phyloP scores from a whole-genome alignment of 2,113 vertebrate genomes.

The Trochalopteron elliotii region DNA sequence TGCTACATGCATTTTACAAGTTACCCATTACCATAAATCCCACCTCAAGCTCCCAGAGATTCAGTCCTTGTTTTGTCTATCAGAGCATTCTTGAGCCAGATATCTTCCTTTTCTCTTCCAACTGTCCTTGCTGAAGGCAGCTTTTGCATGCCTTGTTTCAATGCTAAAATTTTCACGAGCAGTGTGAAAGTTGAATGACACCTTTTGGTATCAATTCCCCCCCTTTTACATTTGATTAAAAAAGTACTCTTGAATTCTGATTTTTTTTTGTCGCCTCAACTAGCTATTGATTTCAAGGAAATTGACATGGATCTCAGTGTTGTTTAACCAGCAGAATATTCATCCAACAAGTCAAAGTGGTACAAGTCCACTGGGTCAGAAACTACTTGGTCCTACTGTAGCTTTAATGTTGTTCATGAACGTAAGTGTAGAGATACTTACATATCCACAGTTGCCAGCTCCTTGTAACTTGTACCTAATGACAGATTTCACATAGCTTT shows the following conservation, averaged over 20 bases:
- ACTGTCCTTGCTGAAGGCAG: neutral
- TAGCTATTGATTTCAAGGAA: neutral
- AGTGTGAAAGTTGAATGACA: neutral
- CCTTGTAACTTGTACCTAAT: neutral
- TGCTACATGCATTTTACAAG: neutral
- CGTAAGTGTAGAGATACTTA: neutral
- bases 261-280: neutral
- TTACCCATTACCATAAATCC: no score
- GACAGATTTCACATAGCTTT: neutral
- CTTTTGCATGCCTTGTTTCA: neutral
- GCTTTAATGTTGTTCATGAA: neutral
- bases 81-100: no score
- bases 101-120: neutral
- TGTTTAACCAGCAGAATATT: neutral
- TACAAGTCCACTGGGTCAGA: neutral
- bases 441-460: neutral
- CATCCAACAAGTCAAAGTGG: neutral
- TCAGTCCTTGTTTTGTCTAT: neutral
- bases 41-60: neutral
- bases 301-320: neutral
- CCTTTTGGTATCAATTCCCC: no score
- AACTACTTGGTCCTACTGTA: neutral
- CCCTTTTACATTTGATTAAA: neutral
- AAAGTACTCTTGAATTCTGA: neutral
- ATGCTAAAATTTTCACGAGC: neutral